Evolutionary conservation across 1,140 invertebrate genomes (phyloP).

Genomic region (Augochlora pura): DNA sequence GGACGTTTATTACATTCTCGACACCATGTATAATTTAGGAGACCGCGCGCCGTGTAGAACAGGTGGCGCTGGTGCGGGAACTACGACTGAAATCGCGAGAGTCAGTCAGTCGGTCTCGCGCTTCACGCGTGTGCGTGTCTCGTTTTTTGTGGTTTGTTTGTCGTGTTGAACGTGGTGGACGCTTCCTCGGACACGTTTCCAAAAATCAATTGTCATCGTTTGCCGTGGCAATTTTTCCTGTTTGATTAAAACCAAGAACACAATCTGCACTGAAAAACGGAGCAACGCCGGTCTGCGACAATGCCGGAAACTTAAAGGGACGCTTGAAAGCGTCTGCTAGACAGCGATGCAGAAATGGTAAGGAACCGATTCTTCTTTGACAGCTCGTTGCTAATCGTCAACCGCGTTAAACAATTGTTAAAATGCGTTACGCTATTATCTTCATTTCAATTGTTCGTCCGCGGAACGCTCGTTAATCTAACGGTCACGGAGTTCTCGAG

Average conservation of each 20-base stretch:
- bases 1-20: no score
- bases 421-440: neutral
- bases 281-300: conserved; percentile 37
- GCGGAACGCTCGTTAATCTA: neutral
- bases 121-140: conserved; percentile 66
- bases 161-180: conserved; percentile 7
- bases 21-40: neutral
- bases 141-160: neutral
- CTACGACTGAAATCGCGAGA: conserved; percentile 37
- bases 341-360: conserved; percentile 61
- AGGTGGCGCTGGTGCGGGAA: conserved; percentile 67
- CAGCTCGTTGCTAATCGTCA: neutral
- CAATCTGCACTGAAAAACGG: neutral
- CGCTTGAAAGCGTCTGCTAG: conserved; percentile 45
- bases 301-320: conserved; percentile 52
- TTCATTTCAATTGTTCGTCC: neutral
- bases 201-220: conserved; percentile 14
- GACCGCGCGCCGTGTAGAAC: conserved; percentile 35
- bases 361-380: conserved; percentile 9
- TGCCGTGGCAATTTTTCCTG: neutral
- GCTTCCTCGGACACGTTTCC: neutral
- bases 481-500: neutral
- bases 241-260: neutral
- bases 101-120: conserved; percentile 70
- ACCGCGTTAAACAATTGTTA: neutral